Evolutionary conservation across 2,888 invertebrate species (phyloP).

Genomic region (Craniophora ligustri): DNA sequence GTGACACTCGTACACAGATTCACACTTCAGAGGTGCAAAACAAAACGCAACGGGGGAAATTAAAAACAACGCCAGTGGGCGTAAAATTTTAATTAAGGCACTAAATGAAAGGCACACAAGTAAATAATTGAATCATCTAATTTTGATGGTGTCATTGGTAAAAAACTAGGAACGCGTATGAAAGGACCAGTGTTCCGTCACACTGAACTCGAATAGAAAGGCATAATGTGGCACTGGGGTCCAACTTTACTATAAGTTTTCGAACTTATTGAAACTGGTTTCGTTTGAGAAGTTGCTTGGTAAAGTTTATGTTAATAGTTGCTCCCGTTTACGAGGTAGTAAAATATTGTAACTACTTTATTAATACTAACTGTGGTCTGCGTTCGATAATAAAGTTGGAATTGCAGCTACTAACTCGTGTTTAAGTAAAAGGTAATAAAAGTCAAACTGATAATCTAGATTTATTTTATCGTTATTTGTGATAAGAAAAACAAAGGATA

Average conservation of each 20-base stretch:
- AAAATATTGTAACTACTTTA: conserved; percentile 23
- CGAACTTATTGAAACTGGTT: conserved; percentile 31
- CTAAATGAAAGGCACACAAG: conserved; percentile 76
- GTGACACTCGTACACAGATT: conserved; percentile 72
- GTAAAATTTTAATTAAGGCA: conserved; percentile 86
- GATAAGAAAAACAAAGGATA: no score
- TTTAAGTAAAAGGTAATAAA: no score
- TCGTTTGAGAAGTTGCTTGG: conserved; percentile 8
- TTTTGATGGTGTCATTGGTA: conserved; percentile 79
- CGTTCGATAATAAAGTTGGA: background rate
- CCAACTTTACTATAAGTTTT: conserved; percentile 50
- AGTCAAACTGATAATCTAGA: no score
- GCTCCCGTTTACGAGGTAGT: conserved; percentile 15
- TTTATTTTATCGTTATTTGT: no score
- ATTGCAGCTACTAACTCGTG: no score
- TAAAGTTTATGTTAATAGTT: conserved; percentile 24
- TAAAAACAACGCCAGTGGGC: conserved; percentile 65
- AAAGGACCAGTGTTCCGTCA: conserved; percentile 75
- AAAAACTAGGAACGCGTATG: conserved; percentile 66
- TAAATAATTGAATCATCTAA: conserved; percentile 81
- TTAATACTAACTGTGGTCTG: background rate
- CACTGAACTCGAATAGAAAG: conserved; percentile 68
- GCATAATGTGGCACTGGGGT: conserved; percentile 46
- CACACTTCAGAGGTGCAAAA: conserved; percentile 86
- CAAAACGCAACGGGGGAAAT: conserved; percentile 73